These are phyloP conservation scores for Xyrauchen texanus DNA, from an alignment of 2,113 vertebrate genomes.

Conservation along the genomic window DNA sequence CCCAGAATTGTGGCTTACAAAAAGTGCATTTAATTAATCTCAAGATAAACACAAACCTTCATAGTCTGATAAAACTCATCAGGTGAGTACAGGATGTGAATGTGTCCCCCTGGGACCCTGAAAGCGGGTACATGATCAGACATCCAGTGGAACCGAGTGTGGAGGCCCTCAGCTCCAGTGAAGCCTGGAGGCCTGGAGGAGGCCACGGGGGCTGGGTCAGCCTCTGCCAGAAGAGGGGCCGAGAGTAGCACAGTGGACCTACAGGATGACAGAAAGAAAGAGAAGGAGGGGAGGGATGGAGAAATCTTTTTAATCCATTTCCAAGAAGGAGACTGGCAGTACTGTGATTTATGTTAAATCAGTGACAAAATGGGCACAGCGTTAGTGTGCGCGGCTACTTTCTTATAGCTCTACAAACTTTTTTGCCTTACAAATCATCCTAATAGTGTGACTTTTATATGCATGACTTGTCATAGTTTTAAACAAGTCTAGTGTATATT, in stretches of 20 bases:
- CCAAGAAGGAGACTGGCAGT: not conserved
- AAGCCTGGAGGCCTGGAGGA: slow-evolving; percentile 68
- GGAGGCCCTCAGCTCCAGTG: slow-evolving; percentile 75
- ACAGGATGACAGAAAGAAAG: slow-evolving; percentile 8
- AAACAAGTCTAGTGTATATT: too few species aligned
- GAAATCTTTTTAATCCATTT: slow-evolving; percentile 2
- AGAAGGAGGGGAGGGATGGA: too few species aligned
- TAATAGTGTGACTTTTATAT: too few species aligned
- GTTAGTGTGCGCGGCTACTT: too few species aligned
- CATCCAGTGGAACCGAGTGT: slow-evolving; percentile 88
- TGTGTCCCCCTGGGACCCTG: slow-evolving; percentile 80
- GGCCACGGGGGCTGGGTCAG: slow-evolving; percentile 68
- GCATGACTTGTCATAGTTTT: too few species aligned
- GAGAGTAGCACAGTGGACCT: slow-evolving; percentile 91
- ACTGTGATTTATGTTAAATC: too few species aligned
- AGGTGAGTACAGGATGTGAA: slow-evolving; percentile 86
- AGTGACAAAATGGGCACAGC: too few species aligned
- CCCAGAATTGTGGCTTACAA: too few species aligned
- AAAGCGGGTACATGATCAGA: slow-evolving; percentile 89
- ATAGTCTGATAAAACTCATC: slow-evolving; percentile 90
- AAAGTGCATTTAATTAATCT: too few species aligned
- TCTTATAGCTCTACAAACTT: too few species aligned
- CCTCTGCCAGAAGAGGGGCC: slow-evolving; percentile 84
- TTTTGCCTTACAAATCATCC: too few species aligned
- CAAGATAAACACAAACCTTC: slow-evolving; percentile 78